Conservation (phyloP, 2,113 vertebrate species). For the Sylvia atricapilla region DNA sequence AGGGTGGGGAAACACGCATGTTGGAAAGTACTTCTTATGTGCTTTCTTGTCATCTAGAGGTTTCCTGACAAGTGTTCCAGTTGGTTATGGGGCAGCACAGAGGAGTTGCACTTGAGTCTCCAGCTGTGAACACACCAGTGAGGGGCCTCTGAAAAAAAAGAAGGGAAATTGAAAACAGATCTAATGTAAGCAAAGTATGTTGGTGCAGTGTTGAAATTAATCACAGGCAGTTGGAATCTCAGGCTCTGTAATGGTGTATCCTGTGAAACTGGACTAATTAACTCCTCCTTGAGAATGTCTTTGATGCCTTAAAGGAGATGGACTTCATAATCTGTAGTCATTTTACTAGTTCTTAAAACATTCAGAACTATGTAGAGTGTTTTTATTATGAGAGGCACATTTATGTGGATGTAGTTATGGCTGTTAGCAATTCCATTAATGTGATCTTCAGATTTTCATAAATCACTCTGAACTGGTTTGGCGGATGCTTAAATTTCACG, state of each 20-base stretch:
- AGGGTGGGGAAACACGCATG: conserved; percentile 30
- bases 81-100: conserved; percentile 35
- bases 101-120: conserved; percentile 24
- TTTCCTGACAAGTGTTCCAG: conserved; percentile 43
- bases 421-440: conserved; percentile 60
- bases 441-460: conserved; percentile 47
- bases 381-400: conserved; percentile 62
- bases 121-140: conserved; percentile 49
- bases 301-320: conserved; percentile 59
- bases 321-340: conserved; percentile 50
- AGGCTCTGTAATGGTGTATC: conserved; percentile 55
- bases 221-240: conserved; percentile 56
- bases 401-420: conserved; percentile 61
- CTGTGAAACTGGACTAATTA: conserved; percentile 61
- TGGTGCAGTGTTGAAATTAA: conserved; percentile 41
- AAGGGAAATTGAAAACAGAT: conserved; percentile 40
- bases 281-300: conserved; percentile 64
- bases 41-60: conserved; percentile 50
- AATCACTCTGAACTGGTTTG: conserved; percentile 49
- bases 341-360: conserved; percentile 65
- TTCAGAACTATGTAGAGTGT: conserved; percentile 46
- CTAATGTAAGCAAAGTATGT: conserved; percentile 58
- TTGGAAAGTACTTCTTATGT: conserved; percentile 23
- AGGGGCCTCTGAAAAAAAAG: conserved; percentile 1
- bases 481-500: conserved; percentile 20